These are phyloP conservation scores for Naja naja DNA, from an alignment of 2,113 vertebrate species.

Conservation along the genomic window DNA sequence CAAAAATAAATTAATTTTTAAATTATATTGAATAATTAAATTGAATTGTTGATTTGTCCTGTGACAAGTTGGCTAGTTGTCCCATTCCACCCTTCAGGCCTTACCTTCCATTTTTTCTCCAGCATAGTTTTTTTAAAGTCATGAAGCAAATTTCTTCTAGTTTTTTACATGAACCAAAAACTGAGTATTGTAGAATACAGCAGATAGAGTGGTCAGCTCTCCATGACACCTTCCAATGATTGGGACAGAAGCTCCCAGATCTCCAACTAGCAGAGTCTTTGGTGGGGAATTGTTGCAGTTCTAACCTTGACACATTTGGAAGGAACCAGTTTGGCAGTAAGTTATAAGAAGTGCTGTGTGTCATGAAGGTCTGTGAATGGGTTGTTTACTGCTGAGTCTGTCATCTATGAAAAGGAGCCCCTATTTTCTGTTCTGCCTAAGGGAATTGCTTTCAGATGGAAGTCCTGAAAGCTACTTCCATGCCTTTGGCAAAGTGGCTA, in stretches of 20 bases:
- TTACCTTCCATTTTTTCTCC: not conserved
- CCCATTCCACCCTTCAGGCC: not conserved
- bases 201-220: not conserved
- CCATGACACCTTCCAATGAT: not conserved
- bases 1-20: not conserved
- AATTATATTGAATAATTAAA: not conserved
- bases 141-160: not conserved
- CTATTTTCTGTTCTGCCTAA: not conserved
- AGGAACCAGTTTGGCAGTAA: too few relatives aligned
- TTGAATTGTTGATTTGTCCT: not conserved
- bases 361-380: not conserved
- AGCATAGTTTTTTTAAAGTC: not conserved
- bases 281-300: not conserved
- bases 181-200: not conserved
- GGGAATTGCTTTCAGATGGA: conserved; percentile 47
- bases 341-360: too few relatives aligned
- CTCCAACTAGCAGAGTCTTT: not conserved
- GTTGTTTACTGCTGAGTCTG: not conserved
- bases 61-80: not conserved
- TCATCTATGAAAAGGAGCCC: not conserved
- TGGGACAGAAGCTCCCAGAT: not conserved
- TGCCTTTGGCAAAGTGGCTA: conserved; percentile 64
- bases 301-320: not conserved
- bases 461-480: conserved; percentile 46
- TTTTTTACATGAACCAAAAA: not conserved